Evolutionary conservation across 2,797 vertebrate genomes (phyloP).

Genomic region (Cryptoblepharus egeriae): DNA sequence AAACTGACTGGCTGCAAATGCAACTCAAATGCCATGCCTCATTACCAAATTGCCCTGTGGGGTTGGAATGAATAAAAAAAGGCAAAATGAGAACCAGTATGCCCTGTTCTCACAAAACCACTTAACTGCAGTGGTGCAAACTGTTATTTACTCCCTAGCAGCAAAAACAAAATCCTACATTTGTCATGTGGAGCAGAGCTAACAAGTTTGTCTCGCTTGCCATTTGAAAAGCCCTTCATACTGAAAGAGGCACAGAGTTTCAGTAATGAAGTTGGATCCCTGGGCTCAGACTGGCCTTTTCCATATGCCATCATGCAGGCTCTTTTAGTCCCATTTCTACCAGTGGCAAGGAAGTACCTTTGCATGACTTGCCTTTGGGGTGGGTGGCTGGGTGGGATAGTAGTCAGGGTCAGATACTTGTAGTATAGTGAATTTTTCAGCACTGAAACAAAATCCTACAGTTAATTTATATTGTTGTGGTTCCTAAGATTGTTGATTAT

Average conservation of each 20-base stretch:
- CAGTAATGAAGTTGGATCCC: neutral
- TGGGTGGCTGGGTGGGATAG: neutral
- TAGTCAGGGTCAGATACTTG: neutral
- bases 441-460: neutral
- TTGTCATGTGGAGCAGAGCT: constrained; percentile 2
- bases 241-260: neutral
- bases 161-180: constrained; percentile 8
- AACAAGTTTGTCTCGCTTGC: neutral
- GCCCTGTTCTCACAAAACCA: neutral
- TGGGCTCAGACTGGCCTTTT: neutral
- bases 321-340: neutral
- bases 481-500: neutral
- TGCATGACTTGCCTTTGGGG: neutral
- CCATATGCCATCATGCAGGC: neutral
- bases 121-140: constrained; percentile 10
- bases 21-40: constrained; percentile 47
- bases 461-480: neutral
- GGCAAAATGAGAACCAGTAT: constrained; percentile 11
- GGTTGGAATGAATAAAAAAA: constrained; percentile 19
- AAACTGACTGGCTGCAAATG: constrained; percentile 39
- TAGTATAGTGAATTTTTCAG: neutral
- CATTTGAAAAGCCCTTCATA: constrained; percentile 2
- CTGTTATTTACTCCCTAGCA: neutral
- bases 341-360: neutral
- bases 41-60: constrained; percentile 28